phyloP scores from a whole-genome alignment of 1,140 invertebrate genomes.

The Papilio glaucus region DNA sequence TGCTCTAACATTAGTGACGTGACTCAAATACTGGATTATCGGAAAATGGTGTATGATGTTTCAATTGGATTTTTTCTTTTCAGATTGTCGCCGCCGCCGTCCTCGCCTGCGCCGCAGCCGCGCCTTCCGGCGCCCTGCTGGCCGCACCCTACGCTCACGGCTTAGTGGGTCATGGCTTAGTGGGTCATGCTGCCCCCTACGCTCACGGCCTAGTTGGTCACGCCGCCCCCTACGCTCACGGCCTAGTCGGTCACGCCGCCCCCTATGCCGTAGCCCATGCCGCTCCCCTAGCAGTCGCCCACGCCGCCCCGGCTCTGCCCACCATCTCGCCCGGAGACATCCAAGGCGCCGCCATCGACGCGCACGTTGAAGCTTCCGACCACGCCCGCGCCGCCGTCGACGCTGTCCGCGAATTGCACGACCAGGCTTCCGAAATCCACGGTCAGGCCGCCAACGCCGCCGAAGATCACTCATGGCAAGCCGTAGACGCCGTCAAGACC shows the following conservation, averaged over 20 bases:
- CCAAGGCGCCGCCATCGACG: slow-evolving; percentile 73
- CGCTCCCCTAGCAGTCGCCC: slow-evolving; percentile 63
- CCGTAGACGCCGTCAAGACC: slow-evolving; percentile 83
- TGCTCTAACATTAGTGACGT: slow-evolving; percentile 56
- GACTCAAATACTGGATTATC: slow-evolving; percentile 49
- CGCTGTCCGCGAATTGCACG: slow-evolving; percentile 80
- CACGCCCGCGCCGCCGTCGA: slow-evolving; percentile 74
- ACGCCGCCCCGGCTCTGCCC: slow-evolving; percentile 61
- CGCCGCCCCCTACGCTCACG: slow-evolving; percentile 42
- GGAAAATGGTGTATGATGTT: slow-evolving; percentile 40
- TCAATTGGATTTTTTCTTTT: slow-evolving; percentile 57
- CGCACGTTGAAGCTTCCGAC: slow-evolving; percentile 75
- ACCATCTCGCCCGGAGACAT: slow-evolving; percentile 75
- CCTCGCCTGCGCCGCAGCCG: slow-evolving; percentile 77
- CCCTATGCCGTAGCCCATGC: slow-evolving; percentile 54
- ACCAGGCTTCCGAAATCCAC: slow-evolving; percentile 84
- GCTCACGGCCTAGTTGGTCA: no score
- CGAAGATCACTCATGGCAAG: slow-evolving; percentile 82
- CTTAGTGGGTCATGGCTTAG: slow-evolving; percentile 53
- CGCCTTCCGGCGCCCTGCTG: slow-evolving; percentile 69
- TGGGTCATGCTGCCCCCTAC: slow-evolving; percentile 43
- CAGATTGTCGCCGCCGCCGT: slow-evolving; percentile 78
- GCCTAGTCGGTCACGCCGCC: slow-evolving; percentile 46
- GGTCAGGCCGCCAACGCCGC: slow-evolving; percentile 84
- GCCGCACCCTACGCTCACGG: slow-evolving; percentile 64